These are phyloP conservation scores for Aspiorhynchus laticeps DNA, from an alignment of 2,113 vertebrate genomes.

Conservation along the genomic window DNA sequence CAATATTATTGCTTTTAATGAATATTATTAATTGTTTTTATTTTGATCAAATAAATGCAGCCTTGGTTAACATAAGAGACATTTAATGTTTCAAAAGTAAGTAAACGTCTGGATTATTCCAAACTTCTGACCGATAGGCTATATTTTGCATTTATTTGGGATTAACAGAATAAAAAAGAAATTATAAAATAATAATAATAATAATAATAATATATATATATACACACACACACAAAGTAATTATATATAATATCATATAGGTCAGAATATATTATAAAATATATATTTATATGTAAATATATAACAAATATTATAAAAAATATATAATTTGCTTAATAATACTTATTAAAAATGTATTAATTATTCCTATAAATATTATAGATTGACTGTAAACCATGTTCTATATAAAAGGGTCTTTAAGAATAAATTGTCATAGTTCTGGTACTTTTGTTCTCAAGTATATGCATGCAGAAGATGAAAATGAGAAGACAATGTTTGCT, in stretches of 20 bases:
- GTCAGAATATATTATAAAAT: too few relatives aligned
- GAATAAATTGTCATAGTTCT: background rate
- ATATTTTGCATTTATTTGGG: background rate
- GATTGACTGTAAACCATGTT: background rate
- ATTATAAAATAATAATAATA: too few relatives aligned
- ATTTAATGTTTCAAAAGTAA: background rate
- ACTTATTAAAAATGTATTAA: background rate
- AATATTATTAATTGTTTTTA: too few relatives aligned
- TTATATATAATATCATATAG: too few relatives aligned
- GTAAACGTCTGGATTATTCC: background rate
- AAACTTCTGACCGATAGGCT: background rate
- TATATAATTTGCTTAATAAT: too few relatives aligned
- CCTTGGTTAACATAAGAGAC: background rate
- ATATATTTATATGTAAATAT: too few relatives aligned
- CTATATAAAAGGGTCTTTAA: background rate
- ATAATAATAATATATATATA: too few relatives aligned
- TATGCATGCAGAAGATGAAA: background rate
- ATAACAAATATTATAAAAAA: too few relatives aligned
- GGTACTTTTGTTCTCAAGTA: background rate
- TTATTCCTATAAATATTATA: background rate
- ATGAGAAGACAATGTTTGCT: background rate
- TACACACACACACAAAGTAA: too few relatives aligned
- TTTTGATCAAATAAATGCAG: background rate
- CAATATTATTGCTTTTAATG: too few relatives aligned
- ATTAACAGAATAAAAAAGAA: background rate